Evolutionary conservation across 2,113 vertebrate species (phyloP).

Genomic region (Cyprinodon tularosa): DNA sequence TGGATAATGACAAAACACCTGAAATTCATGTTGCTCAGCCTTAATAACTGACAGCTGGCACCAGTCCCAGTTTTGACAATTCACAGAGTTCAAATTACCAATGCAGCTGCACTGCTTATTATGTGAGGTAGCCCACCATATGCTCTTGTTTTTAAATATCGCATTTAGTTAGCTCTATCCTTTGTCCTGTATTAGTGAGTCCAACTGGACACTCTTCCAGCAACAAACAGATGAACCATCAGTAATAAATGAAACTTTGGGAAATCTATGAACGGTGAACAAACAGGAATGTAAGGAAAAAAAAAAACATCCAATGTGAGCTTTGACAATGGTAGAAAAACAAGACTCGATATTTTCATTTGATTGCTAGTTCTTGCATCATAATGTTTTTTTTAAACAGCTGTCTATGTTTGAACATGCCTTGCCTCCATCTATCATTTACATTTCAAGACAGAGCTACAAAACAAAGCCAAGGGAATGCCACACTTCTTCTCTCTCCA

Average conservation of each 20-base stretch:
- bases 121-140: constrained; percentile 35
- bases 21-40: constrained; percentile 41
- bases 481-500: constrained; percentile 41
- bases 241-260: neutral
- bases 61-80: constrained; percentile 28
- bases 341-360: constrained; percentile 56
- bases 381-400: constrained; percentile 23
- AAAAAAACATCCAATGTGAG: constrained; percentile 18
- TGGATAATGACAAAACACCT: constrained; percentile 58
- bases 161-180: constrained; percentile 11
- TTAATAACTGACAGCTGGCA: constrained; percentile 44
- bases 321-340: constrained; percentile 19
- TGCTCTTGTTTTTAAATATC: constrained; percentile 30
- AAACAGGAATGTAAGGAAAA: neutral
- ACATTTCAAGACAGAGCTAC: constrained; percentile 53
- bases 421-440: constrained; percentile 39
- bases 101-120: constrained; percentile 45
- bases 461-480: constrained; percentile 32
- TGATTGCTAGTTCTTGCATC: constrained; percentile 44
- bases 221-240: neutral
- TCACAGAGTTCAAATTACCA: constrained; percentile 20
- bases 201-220: neutral
- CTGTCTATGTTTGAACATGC: constrained; percentile 54
- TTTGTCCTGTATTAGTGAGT: constrained; percentile 33
- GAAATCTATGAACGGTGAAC: constrained; percentile 18